phyloP scores from a whole-genome alignment of 1,140 invertebrate genomes.

The Drosophila yakuba region DNA sequence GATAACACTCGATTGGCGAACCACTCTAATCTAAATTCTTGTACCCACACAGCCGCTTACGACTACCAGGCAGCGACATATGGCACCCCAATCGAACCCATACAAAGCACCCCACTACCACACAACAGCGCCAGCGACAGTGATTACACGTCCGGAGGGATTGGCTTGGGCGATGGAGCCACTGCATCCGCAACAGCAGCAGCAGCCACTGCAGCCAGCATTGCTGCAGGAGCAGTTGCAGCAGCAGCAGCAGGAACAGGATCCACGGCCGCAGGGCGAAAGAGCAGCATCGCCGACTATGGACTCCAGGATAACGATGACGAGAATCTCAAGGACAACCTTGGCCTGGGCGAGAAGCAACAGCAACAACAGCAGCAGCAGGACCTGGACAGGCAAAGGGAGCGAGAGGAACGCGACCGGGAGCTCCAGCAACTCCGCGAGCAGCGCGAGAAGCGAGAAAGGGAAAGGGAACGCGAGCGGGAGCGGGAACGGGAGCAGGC shows the following conservation, averaged over 20 bases:
- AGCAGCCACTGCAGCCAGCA: conserved; percentile 29
- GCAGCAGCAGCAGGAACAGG: conserved; percentile 22
- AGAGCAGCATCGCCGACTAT: conserved; percentile 64
- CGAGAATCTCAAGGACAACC: conserved; percentile 84
- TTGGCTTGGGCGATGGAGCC: conserved; percentile 20
- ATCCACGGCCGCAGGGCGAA: conserved; percentile 40
- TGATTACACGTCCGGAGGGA: conserved; percentile 53
- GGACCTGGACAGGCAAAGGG: conserved; percentile 35
- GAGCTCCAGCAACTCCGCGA: conserved; percentile 61
- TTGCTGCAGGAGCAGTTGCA: conserved; percentile 37
- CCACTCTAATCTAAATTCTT: conserved; percentile 72
- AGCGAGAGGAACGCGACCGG: conserved; percentile 62
- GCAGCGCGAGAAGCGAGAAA: conserved; percentile 55
- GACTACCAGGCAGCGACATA: conserved; percentile 83
- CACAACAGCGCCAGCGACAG: conserved; percentile 65
- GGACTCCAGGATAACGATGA: conserved; percentile 82
- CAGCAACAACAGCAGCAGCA: conserved; percentile 37
- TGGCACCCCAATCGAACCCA: conserved; percentile 78
- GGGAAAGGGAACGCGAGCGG: conserved; percentile 47
- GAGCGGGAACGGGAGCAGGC: conserved; percentile 36
- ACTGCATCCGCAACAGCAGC: conserved; percentile 23
- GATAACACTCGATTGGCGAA: conserved; percentile 51
- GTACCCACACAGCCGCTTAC: conserved; percentile 76
- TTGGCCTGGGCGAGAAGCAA: conserved; percentile 81
- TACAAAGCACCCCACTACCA: conserved; percentile 74